These are phyloP conservation scores for Hydrotaea cyrtoneurina DNA, from an alignment of 2,888 invertebrate species.

Conservation along the genomic window DNA sequence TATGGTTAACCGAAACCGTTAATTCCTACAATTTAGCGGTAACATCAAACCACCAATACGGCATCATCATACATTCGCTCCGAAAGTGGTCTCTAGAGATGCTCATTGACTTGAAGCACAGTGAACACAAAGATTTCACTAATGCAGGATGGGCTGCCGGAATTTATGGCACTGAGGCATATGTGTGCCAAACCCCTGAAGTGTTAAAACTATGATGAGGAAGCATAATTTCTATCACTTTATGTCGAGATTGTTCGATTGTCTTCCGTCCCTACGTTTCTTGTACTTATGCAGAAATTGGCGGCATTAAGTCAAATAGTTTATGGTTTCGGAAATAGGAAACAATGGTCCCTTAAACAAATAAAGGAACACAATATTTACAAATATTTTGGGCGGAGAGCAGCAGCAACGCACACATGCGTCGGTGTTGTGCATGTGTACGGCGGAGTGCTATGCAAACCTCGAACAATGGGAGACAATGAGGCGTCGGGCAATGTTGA, in stretches of 20 bases:
- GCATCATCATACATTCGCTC: constrained; percentile 54
- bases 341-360: constrained; percentile 45
- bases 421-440: too few relatives aligned
- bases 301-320: constrained; percentile 62
- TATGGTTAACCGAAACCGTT: constrained; percentile 69
- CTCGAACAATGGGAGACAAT: constrained; percentile 32
- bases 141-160: constrained; percentile 9
- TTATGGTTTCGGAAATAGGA: constrained; percentile 61
- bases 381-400: constrained; percentile 58
- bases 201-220: constrained; percentile 63
- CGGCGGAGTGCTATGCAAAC: not conserved
- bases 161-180: constrained; percentile 22
- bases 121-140: constrained; percentile 1
- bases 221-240: constrained; percentile 56
- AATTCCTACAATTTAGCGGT: constrained; percentile 70
- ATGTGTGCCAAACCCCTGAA: constrained; percentile 53
- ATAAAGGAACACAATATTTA: constrained; percentile 59
- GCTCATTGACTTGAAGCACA: constrained; percentile 48
- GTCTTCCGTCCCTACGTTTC: not conserved
- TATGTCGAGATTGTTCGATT: constrained; percentile 43
- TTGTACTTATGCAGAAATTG: constrained; percentile 46
- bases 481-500: constrained; percentile 44
- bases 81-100: constrained; percentile 63
- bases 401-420: constrained; percentile 3
- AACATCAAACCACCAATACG: constrained; percentile 58